These are phyloP conservation scores for Syngnathoides biaculeatus DNA, from an alignment of 2,113 vertebrate genomes.

Conservation along the genomic window DNA sequence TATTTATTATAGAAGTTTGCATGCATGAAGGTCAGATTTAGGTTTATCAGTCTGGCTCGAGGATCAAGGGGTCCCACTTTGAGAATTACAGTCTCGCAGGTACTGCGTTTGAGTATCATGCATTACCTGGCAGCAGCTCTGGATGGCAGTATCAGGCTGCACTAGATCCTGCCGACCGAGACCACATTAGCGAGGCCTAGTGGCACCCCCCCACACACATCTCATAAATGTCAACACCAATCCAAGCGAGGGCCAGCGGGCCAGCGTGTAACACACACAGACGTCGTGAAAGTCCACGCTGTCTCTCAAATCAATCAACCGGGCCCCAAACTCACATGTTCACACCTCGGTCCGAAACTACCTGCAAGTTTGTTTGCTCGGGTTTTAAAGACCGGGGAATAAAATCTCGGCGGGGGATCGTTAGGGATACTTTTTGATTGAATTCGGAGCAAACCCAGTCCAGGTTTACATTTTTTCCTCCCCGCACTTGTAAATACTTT, in stretches of 20 bases:
- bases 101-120: not conserved
- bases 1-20: too few relatives aligned
- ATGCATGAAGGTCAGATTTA: too few relatives aligned
- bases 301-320: constrained; percentile 90
- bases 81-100: too few relatives aligned
- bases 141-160: constrained; percentile 90
- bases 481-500: not conserved
- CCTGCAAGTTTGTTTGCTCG: constrained; percentile 54
- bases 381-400: constrained; percentile 39
- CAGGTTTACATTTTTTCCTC: not conserved
- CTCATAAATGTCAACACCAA: constrained; percentile 97
- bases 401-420: constrained; percentile 38
- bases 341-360: constrained; percentile 79
- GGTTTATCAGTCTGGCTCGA: too few relatives aligned
- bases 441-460: constrained; percentile 9
- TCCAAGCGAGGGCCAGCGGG: constrained; percentile 90
- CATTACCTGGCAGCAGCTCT: constrained; percentile 67
- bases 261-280: constrained; percentile 95
- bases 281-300: constrained; percentile 91
- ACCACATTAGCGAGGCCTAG: constrained; percentile 88
- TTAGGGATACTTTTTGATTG: constrained; percentile 41
- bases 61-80: too few relatives aligned
- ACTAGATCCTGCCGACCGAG: constrained; percentile 43
- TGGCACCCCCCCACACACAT: constrained; percentile 88
- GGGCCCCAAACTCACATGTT: constrained; percentile 79